Base-by-base conservation (phyloP, 1,140 invertebrate genomes). In the Eriocheir sinensis region DNA sequence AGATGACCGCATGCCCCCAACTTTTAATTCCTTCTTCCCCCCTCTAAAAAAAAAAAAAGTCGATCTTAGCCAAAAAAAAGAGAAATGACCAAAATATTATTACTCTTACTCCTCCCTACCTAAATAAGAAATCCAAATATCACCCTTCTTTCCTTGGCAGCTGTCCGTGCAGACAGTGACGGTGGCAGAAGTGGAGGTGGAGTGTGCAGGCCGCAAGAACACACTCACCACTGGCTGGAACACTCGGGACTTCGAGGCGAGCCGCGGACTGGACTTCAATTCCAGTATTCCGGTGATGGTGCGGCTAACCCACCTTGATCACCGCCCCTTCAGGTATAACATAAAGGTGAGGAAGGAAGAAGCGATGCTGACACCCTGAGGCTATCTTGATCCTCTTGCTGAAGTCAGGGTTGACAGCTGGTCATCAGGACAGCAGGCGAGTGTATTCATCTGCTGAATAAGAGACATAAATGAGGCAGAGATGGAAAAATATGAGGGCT, bases 231-330 rank as follows among this genome's bases (percentile, higher is more conserved):
- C 95, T 88, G 44, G 91, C 1, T 95, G 95, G 85, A 30, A 38
- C 12, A 93, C 21, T 95, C 81, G 40, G 89, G 95, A 85, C 44
- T 40, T 80, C 92, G 92, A 79, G 91, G 93, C 60, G 44, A 93
- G 85, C 40, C 95, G 86, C 79, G 95, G 48, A 3, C 53, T 91
- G 41, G 93, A 83, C 48, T 91, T 93, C 60, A 96, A 90, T 8
- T 2, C 85, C 2, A 6, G 27, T 32, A 40, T 17, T n/a, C 60
- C 94, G 48, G 83, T 92, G 3, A 27, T 98, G 83, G 98, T 98
- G 0, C 96, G 97, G 4, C 97, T 98, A 96, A 98, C 97, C 0
- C 98, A 99, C 96, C 96, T 99, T 88, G 97, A 98, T 96, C 98
- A 98, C 93, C 96, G 97, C 8, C 97, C 97, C 27, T 98, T 98